Percentiles rank a stretch among this genome's conserved stretches.
Evolutionary conservation across 2,888 invertebrate species (phyloP).

Genomic region (Chymomyza caudatula): DNA sequence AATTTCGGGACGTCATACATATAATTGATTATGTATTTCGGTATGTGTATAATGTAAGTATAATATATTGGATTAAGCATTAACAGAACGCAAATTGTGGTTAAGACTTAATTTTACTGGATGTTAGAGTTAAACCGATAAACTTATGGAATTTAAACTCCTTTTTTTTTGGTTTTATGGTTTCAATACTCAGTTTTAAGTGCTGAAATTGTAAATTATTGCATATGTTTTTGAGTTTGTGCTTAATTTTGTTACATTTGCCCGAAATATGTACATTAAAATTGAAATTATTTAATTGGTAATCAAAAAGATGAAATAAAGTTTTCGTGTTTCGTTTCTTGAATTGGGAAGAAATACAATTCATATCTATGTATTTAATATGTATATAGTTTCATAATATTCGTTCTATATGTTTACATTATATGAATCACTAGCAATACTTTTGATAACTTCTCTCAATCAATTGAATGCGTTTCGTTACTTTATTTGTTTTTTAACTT

Average conservation of each 20-base stretch:
- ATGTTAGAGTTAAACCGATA: not conserved
- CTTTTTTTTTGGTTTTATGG: not conserved
- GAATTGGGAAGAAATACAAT: slow-evolving; percentile 18
- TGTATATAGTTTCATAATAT: slow-evolving; percentile 38
- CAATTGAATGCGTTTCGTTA: not conserved
- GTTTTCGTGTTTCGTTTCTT: not conserved
- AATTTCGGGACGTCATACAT: slow-evolving; percentile 3
- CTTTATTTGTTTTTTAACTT: slow-evolving; percentile 21
- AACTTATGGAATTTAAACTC: not conserved
- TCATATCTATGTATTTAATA: slow-evolving; percentile 29
- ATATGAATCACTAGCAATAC: slow-evolving; percentile 55
- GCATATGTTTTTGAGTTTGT: not conserved
- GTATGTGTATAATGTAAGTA: not conserved
- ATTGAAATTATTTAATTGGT: slow-evolving; percentile 2
- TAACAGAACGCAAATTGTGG: not conserved
- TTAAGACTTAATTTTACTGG: not conserved
- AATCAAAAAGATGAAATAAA: slow-evolving; percentile 5
- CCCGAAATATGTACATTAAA: slow-evolving; percentile 58
- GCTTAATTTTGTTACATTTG: slow-evolving; percentile 27
- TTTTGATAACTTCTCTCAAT: slow-evolving; percentile 43
- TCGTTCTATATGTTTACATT: slow-evolving; percentile 34
- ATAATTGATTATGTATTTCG: not conserved
- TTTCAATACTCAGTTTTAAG: not conserved
- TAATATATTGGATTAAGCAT: not conserved
- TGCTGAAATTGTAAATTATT: not conserved